phyloP scores from a whole-genome alignment of 2,797 vertebrate genomes.

The Anas acuta region DNA sequence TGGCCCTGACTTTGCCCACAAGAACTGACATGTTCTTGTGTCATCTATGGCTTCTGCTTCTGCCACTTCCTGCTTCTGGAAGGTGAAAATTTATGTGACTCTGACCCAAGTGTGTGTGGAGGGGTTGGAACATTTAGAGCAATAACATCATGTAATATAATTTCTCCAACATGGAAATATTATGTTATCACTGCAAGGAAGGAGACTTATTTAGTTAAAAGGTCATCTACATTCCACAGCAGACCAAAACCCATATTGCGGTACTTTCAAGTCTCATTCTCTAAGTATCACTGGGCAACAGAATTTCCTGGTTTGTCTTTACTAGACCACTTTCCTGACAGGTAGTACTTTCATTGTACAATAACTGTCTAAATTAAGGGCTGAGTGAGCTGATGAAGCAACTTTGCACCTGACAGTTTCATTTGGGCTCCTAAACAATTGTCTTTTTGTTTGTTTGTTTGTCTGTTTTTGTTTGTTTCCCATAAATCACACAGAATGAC shows the following conservation, averaged over 20 bases:
- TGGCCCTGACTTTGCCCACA: not conserved
- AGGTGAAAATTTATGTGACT: not conserved
- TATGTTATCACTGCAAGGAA: not conserved
- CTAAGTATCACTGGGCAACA: slow-evolving; percentile 80
- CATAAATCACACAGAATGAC: not conserved
- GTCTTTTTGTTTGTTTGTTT: not conserved
- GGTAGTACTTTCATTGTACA: slow-evolving; percentile 71
- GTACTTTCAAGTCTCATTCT: slow-evolving; percentile 69
- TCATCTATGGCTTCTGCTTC: not conserved
- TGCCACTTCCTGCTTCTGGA: not conserved
- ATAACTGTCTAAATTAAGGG: slow-evolving; percentile 60
- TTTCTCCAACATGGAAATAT: not conserved
- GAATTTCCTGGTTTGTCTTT: slow-evolving; percentile 76
- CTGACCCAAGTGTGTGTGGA: not conserved
- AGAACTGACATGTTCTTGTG: not conserved
- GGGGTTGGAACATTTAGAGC: not conserved
- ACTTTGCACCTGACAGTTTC: slow-evolving; percentile 73
- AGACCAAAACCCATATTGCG: not conserved
- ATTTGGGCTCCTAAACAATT: not conserved
- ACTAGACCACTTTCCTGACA: slow-evolving; percentile 69
- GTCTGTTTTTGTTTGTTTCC: not conserved
- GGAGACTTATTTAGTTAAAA: not conserved
- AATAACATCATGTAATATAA: not conserved
- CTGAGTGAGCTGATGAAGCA: slow-evolving; percentile 64
- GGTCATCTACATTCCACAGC: not conserved